Percentiles rank a stretch among this genome's conserved stretches.
These are phyloP conservation scores for Maconellicoccus hirsutus DNA, from an alignment of 1,140 invertebrate species.

Conservation along the genomic window DNA sequence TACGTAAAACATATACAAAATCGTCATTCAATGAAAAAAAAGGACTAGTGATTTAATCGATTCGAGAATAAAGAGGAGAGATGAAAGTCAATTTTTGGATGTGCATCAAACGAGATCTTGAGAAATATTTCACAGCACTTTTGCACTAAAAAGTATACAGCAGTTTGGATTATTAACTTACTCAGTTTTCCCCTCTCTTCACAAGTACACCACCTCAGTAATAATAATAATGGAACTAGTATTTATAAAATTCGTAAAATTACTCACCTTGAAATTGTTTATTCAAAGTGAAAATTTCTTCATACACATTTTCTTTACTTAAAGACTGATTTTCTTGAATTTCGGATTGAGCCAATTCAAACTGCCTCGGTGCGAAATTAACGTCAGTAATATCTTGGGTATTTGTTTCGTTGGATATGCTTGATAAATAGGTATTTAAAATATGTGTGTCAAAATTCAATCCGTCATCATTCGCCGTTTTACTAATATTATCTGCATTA, in stretches of 20 bases:
- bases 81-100: no score
- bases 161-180: no score
- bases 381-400: neutral
- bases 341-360: neutral
- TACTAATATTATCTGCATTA: neutral
- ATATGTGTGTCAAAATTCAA: constrained; percentile 13
- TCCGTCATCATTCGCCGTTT: neutral
- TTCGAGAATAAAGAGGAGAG: no score
- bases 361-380: neutral
- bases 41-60: no score
- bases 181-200: no score
- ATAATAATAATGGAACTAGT: no score
- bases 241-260: no score
- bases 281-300: constrained; percentile 10
- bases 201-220: no score
- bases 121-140: no score
- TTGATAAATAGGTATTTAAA: constrained; percentile 3
- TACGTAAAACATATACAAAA: neutral
- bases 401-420: neutral
- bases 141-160: no score
- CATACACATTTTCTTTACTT: neutral
- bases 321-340: neutral
- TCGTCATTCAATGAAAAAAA: no score
- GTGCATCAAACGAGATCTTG: no score
- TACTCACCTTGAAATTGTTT: constrained; percentile 14